Evolutionary conservation across 2,888 invertebrate species (phyloP).

Genomic region (Invenusta paracnida): DNA sequence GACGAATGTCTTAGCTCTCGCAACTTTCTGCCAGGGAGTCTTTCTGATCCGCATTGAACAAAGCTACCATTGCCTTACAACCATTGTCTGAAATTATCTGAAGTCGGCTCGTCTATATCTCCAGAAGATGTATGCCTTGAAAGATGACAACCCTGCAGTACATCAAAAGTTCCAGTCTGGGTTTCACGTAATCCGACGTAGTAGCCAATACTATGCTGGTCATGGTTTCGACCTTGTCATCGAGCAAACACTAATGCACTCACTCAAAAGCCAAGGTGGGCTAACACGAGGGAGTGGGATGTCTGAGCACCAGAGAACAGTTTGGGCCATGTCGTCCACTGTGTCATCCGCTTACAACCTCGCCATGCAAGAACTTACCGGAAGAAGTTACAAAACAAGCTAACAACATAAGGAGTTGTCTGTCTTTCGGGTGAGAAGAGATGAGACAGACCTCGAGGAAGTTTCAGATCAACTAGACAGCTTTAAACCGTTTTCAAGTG

Average conservation of each 20-base stretch:
- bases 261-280: background rate
- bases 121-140: no score
- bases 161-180: no score
- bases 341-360: background rate
- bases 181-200: no score
- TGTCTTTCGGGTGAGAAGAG: background rate
- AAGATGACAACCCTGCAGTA: no score
- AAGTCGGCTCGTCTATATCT: no score
- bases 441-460: background rate
- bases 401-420: background rate
- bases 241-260: background rate
- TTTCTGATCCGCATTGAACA: no score
- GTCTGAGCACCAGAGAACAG: background rate
- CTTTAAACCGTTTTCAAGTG: background rate
- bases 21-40: no score
- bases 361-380: background rate
- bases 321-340: background rate
- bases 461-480: background rate
- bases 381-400: background rate
- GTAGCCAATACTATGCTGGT: no score
- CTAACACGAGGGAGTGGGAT: background rate
- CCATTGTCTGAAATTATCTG: no score
- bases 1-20: no score
- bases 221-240: no score
- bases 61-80: no score